These are phyloP conservation scores for Apodemia duryi DNA, from an alignment of 2,888 invertebrate genomes.

Conservation along the genomic window DNA sequence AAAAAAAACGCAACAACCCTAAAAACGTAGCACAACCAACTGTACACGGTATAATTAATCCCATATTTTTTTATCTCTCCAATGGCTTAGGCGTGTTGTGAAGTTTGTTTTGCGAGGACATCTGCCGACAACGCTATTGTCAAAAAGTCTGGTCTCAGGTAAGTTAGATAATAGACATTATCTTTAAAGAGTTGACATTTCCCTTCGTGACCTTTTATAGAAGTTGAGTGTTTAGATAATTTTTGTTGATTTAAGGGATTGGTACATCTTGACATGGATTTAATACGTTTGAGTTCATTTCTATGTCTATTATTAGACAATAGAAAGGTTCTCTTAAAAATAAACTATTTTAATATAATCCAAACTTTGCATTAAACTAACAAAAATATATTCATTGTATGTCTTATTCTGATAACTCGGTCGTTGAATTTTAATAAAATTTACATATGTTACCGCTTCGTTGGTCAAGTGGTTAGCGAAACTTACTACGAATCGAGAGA, in stretches of 20 bases:
- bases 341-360: too few species aligned
- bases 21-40: slow-evolving; percentile 39
- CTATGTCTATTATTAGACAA: slow-evolving; percentile 11
- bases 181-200: slow-evolving; percentile 73
- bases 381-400: too few species aligned
- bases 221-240: slow-evolving; percentile 68
- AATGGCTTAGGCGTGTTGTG: slow-evolving; percentile 65
- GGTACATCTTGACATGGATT: slow-evolving; percentile 32
- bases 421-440: too few species aligned
- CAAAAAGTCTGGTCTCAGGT: slow-evolving; percentile 60
- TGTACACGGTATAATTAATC: slow-evolving; percentile 40
- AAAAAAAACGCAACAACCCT: slow-evolving; percentile 2
- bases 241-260: slow-evolving; percentile 63
- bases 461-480: too few species aligned
- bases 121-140: slow-evolving; percentile 68
- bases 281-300: slow-evolving; percentile 18
- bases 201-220: slow-evolving; percentile 61
- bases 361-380: too few species aligned
- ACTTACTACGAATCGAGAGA: too few species aligned
- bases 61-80: slow-evolving; percentile 52
- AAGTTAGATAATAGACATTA: slow-evolving; percentile 71
- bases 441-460: too few species aligned
- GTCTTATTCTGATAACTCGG: too few species aligned
- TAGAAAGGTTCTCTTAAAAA: background rate
- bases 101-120: slow-evolving; percentile 76